Evolutionary conservation across 2,113 vertebrate species (phyloP).

Genomic region (Macrotus californicus): DNA sequence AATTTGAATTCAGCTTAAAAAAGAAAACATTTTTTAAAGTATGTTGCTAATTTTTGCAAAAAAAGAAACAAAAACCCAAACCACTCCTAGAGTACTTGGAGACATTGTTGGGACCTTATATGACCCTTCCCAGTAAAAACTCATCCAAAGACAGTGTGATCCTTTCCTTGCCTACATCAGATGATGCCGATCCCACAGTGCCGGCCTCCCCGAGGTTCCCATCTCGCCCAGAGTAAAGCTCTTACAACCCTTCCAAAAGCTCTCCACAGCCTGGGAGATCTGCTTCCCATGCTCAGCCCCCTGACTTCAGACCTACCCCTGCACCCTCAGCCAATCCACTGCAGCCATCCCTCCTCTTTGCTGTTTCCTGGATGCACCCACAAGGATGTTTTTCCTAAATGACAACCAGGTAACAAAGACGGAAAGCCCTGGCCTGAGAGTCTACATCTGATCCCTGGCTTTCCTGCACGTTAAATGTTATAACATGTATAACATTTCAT

Average conservation of each 20-base stretch:
- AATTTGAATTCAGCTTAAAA: constrained; percentile 1
- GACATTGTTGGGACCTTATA: background rate
- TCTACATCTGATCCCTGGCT: background rate
- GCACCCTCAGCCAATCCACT: no score
- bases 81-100: background rate
- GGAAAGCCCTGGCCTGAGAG: background rate
- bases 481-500: background rate
- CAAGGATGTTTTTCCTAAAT: background rate
- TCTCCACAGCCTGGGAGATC: background rate
- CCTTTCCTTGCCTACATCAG: background rate
- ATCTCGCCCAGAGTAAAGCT: background rate
- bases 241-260: no score
- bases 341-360: accelerated
- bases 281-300: no score
- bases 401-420: background rate
- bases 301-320: no score
- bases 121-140: constrained; percentile 8
- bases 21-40: background rate
- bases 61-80: background rate
- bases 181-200: background rate
- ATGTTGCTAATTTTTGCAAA: constrained; percentile 14
- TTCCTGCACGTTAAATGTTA: background rate
- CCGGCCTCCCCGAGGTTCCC: background rate
- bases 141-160: background rate
- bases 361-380: background rate